Evolutionary conservation across 2,888 invertebrate species (phyloP), one percentile per base, ranked within the genome.

Genomic region (Philhelius pedissequus): DNA sequence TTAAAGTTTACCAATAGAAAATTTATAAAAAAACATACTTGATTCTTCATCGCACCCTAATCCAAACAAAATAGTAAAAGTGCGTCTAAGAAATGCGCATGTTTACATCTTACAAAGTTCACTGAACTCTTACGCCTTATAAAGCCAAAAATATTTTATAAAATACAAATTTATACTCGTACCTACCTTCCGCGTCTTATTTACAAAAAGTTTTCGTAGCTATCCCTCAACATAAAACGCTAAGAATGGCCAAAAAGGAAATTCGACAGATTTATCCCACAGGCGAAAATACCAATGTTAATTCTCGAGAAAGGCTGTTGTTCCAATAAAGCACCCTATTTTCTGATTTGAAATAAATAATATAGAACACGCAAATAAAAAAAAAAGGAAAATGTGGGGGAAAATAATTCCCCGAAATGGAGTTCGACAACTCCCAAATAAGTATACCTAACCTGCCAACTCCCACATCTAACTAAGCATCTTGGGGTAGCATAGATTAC

Each of bases 61-160:
- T 64, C 40, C 3, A 68, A 56, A 43, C n/a, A 32, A 40, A 30
- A 66, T 64, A 30, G 18, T 20, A 60, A 75, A n/a, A 73, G 68
- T 75, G 80, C 75, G 75, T 48, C 18, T 71, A 66, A 68, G 80
- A 71, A 71, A 80, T 84, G 84, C 84, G 84, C 84, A 84, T 84
- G 84, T 84, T 80, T 68, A 62, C 60, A 68, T 76, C 68, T 66
- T 20, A 40, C 32, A 18, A 68, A 80, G 84, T 84, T 84, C 84
- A 50, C 32, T 80, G 84, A 84, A 84, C 84, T 80, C 70, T 43
- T n/a, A n/a, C n/a, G 22, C 30, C 78, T 74, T 78, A 74, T 79
- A 45, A 70, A 78, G 64, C 45, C 52, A 52, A 82, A 70, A 45
- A 43, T 43, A 43, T 40, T 18, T 27, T 35, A 8, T 68, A 45